These are phyloP conservation scores for Caenorhabditis briggsae DNA, from an alignment of 1,140 invertebrate genomes.

Conservation along the genomic window DNA sequence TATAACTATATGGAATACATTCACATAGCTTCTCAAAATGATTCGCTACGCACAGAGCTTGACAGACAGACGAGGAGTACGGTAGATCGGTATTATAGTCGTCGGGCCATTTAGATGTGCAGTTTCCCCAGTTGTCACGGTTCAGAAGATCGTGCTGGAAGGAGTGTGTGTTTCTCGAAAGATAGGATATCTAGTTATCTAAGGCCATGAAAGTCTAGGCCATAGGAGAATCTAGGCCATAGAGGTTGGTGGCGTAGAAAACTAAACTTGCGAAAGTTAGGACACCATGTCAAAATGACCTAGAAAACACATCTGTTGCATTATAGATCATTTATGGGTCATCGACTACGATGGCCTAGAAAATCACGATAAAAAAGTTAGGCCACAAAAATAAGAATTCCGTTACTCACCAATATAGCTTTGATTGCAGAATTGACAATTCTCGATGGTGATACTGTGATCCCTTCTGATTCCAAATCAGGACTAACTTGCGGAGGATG, in stretches of 20 bases:
- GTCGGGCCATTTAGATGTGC: not conserved
- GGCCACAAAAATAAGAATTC: not conserved
- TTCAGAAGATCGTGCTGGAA: constrained; percentile 32
- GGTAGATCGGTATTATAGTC: not conserved
- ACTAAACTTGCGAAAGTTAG: no score
- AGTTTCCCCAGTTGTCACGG: constrained; percentile 32
- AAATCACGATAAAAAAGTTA: not conserved
- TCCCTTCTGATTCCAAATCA: constrained; percentile 7
- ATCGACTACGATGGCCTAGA: no score
- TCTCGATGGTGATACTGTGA: constrained; percentile 18
- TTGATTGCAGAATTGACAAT: constrained; percentile 35
- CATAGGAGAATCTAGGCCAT: no score
- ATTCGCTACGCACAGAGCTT: constrained; percentile 19
- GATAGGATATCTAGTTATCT: no score
- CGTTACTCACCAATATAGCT: not conserved
- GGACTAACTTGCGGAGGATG: constrained; percentile 24
- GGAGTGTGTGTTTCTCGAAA: no score
- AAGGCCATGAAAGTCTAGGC: no score
- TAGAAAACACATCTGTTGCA: no score
- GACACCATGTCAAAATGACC: no score
- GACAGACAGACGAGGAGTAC: constrained; percentile 13
- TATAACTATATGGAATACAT: constrained; percentile 24
- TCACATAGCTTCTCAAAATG: constrained; percentile 24
- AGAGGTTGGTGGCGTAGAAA: no score
- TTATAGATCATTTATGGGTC: no score